Conservation (phyloP, 64 coral and sea anemone species). For the Catalaphyllia jardinei region DNA sequence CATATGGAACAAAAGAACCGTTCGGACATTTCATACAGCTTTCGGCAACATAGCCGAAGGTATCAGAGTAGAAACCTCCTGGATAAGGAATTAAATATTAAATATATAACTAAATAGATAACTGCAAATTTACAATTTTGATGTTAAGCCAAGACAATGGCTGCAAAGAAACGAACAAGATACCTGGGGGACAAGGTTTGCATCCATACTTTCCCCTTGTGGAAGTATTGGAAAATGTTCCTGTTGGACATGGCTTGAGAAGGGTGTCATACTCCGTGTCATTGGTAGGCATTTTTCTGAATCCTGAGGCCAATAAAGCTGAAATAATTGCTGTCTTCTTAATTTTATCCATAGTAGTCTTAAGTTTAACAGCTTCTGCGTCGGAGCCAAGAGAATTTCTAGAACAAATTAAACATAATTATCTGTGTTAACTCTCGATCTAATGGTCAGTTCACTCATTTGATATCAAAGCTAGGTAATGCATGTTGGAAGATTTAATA, state of each 20-base stretch:
- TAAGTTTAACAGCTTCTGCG: background rate
- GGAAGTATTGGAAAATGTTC: conserved; percentile 3
- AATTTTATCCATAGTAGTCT: no score
- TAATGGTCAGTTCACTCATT: no score
- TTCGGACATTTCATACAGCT: background rate
- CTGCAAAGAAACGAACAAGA: background rate
- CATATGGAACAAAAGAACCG: conserved; percentile 6
- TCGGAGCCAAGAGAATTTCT: background rate
- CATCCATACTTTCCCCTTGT: background rate
- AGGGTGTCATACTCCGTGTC: background rate
- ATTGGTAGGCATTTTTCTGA: background rate
- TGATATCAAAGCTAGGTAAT: no score
- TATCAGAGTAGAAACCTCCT: background rate
- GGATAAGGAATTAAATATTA: background rate
- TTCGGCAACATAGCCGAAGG: background rate
- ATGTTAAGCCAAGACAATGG: no score
- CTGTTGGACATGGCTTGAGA: background rate
- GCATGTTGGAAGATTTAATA: no score
- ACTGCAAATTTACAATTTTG: no score
- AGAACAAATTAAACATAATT: background rate
- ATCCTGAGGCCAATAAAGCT: background rate
- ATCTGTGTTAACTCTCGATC: no score
- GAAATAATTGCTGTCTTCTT: background rate
- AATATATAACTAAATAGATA: no score
- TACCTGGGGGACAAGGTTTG: background rate